These are phyloP conservation scores for Rosalia funebris DNA, from an alignment of 2,888 invertebrate species.

Conservation along the genomic window DNA sequence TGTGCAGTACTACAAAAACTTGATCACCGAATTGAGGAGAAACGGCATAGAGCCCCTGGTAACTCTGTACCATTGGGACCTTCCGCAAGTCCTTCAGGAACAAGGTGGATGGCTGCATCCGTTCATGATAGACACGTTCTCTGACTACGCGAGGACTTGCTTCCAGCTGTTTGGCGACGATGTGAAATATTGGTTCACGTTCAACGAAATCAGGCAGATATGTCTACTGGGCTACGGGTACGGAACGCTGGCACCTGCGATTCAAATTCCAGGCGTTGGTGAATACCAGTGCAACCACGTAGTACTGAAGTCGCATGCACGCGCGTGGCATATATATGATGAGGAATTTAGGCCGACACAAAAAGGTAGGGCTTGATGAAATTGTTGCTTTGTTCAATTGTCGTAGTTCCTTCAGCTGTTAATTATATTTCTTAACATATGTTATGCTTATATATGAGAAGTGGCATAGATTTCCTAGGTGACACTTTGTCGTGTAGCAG, in stretches of 20 bases:
- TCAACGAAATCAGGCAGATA: constrained; percentile 65
- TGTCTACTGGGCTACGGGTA: constrained; percentile 49
- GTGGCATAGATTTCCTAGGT: no score
- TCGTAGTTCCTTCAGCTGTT: no score
- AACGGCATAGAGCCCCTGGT: constrained; percentile 68
- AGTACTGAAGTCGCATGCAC: constrained; percentile 73
- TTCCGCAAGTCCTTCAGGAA: constrained; percentile 56
- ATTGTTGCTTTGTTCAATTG: neutral
- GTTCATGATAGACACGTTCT: constrained; percentile 68
- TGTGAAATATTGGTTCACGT: constrained; percentile 67
- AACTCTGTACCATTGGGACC: constrained; percentile 69
- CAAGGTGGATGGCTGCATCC: constrained; percentile 74
- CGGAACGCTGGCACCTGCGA: constrained; percentile 52
- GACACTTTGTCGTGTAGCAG: no score
- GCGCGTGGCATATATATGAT: constrained; percentile 71
- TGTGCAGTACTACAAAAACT: constrained; percentile 40
- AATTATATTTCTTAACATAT: no score
- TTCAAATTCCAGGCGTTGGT: constrained; percentile 63
- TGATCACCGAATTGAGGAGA: constrained; percentile 65
- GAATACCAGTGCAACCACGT: constrained; percentile 73
- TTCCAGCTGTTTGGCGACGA: constrained; percentile 61
- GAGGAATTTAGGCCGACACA: constrained; percentile 63
- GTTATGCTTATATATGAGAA: no score
- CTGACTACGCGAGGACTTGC: constrained; percentile 67
- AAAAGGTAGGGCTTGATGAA: no score